Percentiles rank a stretch among this genome's conserved stretches.
Evolutionary conservation across 2,888 invertebrate species (phyloP).

Genomic region (Alitta virens): DNA sequence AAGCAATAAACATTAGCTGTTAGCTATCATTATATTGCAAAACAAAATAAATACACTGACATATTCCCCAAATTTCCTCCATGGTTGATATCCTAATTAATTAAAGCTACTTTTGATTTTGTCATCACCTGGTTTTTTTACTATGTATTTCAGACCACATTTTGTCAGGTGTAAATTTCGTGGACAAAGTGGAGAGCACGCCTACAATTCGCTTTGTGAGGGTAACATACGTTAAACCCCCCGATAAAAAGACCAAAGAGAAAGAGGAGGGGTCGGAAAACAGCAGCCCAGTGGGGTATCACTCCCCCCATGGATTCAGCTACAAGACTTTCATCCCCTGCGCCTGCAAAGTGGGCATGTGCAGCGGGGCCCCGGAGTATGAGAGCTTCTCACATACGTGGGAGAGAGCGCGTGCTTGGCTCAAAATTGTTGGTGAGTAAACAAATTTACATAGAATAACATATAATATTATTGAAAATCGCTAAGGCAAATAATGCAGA

Average conservation of each 20-base stretch:
- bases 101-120: too few species aligned
- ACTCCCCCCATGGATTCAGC: constrained; percentile 27
- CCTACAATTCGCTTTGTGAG: constrained; percentile 31
- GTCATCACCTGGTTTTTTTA: too few species aligned
- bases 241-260: not conserved
- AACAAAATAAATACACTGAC: too few species aligned
- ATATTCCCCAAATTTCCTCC: too few species aligned
- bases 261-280: constrained; percentile 3
- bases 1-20: too few species aligned
- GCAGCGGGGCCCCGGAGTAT: constrained; percentile 31
- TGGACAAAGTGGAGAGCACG: constrained; percentile 33
- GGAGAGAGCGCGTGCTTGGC: constrained; percentile 32
- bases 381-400: constrained; percentile 28
- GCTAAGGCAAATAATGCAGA: too few species aligned
- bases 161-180: constrained; percentile 33
- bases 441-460: too few species aligned
- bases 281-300: constrained; percentile 16
- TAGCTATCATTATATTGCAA: too few species aligned
- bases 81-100: too few species aligned
- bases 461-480: too few species aligned
- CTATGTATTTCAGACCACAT: constrained; percentile 23
- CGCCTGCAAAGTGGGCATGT: constrained; percentile 33
- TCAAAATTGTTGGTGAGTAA: constrained; percentile 30
- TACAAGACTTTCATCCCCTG: constrained; percentile 34
- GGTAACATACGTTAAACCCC: constrained; percentile 31